Evolutionary conservation across 2,888 invertebrate species (phyloP).

Genomic region (Craniophora ligustri): DNA sequence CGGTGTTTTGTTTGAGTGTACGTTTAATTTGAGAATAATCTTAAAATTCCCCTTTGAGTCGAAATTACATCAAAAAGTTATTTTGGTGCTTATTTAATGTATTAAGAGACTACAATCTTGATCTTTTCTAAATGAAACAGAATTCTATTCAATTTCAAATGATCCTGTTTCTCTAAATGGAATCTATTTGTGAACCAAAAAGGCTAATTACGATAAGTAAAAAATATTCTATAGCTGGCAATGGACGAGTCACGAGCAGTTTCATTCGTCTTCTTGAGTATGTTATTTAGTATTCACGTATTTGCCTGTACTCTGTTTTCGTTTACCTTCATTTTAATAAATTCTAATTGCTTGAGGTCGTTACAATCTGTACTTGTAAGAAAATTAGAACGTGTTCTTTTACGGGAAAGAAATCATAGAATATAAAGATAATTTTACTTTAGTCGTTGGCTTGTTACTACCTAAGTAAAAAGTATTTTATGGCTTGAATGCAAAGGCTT

Average conservation of each 20-base stretch:
- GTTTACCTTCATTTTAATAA: background rate
- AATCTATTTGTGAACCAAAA: constrained; percentile 7
- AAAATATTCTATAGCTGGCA: constrained; percentile 9
- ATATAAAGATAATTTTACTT: background rate
- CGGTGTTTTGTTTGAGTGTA: constrained; percentile 6
- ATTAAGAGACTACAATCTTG: constrained; percentile 1
- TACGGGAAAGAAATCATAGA: background rate
- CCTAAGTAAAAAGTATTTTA: constrained; percentile 10
- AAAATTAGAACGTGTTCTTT: background rate
- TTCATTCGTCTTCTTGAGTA: constrained; percentile 5
- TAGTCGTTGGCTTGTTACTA: too few species aligned
- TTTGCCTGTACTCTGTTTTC: background rate
- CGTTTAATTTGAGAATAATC: constrained; percentile 9
- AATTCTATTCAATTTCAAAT: background rate
- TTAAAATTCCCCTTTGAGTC: background rate
- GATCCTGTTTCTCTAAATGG: background rate
- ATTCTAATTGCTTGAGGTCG: background rate
- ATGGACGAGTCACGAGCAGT: constrained; percentile 11
- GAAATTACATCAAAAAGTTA: background rate
- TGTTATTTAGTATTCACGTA: background rate
- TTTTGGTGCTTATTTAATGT: background rate
- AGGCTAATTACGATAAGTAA: constrained; percentile 2
- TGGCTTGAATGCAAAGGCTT: constrained; percentile 18
- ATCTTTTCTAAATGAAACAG: constrained; percentile 6
- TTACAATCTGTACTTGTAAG: background rate